Percentiles rank a stretch among this genome's conserved stretches.
phyloP scores from a whole-genome alignment of 2,797 vertebrate species.

The Siniperca scherzeri region DNA sequence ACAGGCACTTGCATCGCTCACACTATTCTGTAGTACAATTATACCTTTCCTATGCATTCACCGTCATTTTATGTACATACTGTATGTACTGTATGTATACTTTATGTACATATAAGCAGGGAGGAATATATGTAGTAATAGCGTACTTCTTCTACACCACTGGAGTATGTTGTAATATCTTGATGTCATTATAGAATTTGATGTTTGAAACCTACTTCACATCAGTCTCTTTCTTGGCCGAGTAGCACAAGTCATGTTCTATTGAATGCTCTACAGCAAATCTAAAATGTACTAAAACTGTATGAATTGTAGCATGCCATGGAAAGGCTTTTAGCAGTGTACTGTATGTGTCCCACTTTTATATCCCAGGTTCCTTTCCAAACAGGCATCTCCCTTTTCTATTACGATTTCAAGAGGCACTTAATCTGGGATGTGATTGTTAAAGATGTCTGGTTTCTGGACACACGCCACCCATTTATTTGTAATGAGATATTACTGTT shows the following conservation, averaged over 20 bases:
- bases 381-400: constrained; percentile 23
- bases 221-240: neutral
- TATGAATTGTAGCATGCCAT: neutral
- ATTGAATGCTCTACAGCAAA: neutral
- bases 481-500: constrained; percentile 43
- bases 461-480: constrained; percentile 41
- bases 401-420: constrained; percentile 45
- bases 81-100: neutral
- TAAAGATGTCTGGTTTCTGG: constrained; percentile 34
- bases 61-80: neutral
- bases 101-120: no score
- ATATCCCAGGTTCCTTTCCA: constrained; percentile 9
- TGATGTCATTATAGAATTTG: neutral
- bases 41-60: neutral
- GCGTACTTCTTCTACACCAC: neutral
- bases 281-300: neutral
- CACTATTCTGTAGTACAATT: neutral
- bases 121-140: neutral
- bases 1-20: neutral
- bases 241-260: neutral
- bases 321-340: constrained; percentile 15
- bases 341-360: neutral
- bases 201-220: neutral
- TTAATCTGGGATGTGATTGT: constrained; percentile 43
- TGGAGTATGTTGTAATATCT: neutral